These are phyloP conservation scores for Apteryx mantelli DNA, from an alignment of 2,113 vertebrate genomes.

Conservation along the genomic window DNA sequence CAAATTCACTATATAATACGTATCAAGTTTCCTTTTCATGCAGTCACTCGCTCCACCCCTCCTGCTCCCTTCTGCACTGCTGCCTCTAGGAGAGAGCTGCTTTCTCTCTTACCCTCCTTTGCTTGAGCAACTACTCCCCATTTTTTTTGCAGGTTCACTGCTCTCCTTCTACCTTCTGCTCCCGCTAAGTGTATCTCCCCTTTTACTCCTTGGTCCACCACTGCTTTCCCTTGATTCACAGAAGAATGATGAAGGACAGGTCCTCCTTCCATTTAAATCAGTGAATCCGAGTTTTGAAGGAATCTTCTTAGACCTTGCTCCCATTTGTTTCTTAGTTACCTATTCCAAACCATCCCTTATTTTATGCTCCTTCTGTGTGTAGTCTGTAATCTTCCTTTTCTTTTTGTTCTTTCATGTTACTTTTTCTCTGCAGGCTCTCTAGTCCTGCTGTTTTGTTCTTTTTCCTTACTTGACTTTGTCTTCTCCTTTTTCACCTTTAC, in stretches of 20 bases:
- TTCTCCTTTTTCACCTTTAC: background rate
- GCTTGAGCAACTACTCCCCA: background rate
- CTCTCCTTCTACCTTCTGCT: background rate
- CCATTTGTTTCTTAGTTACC: background rate
- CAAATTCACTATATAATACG: background rate
- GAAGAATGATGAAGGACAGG: background rate
- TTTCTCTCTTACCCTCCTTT: background rate
- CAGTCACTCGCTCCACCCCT: background rate
- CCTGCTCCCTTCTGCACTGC: background rate
- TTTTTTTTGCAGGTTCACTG: background rate
- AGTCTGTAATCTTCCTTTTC: background rate
- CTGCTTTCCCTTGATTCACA: background rate
- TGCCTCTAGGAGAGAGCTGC: rapidly evolving
- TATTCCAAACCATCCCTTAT: background rate
- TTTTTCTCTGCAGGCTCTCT: background rate
- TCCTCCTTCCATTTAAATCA: background rate
- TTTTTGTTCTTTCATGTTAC: background rate
- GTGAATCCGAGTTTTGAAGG: background rate
- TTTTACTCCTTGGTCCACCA: background rate
- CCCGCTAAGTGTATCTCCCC: background rate
- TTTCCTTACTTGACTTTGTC: background rate
- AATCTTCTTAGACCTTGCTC: background rate
- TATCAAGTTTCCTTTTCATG: background rate
- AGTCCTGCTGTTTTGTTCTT: background rate
- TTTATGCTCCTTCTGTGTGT: background rate